Evolutionary conservation across 2,797 vertebrate genomes (phyloP), one percentile per base, ranked within the genome.

Genomic region (Galagoides demidoff): DNA sequence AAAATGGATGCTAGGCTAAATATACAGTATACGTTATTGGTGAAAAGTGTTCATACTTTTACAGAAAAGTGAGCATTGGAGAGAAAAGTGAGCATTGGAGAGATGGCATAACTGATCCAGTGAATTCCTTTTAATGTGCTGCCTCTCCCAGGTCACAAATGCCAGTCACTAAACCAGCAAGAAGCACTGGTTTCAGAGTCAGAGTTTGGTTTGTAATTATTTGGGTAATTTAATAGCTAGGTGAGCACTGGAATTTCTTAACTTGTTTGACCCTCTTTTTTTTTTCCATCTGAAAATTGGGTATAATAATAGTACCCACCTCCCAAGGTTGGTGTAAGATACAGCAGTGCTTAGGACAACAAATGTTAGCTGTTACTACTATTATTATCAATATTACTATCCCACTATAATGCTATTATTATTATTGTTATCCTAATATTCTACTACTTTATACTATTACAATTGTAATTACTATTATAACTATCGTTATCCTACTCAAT

Each of bases 281-380:
- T 49, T 89, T 84, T 93, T 92, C 78, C 55, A 27, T 52, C 61
- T 92, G 43, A 73, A 95, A 78, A 78, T 4, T 93, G 73, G 12
- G 17, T 49, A n/a, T 88, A 49, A 27, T 82, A 85, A 87, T 31
- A 61, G 19, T 37, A 27, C 37, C 43, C 61, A n/a, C 63, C 59
- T 92, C 23, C 45, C 19, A 73, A 27, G 4, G 11, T 59, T 59
- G 49, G 23, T 66, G 1, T 59, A 45, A 95, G 66, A 79, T 25
- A 45, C 17, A 89, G 22, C 39, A 6, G 11, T 64, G 66, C 68
- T 82, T 82, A 94, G 39, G 43, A 70, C 49, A 79, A n/a, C 76
- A 77, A 86, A 85, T 31, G 25, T 82, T 85, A 83, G 64, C 34
- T 55, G 34, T 27, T 49, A 13, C 20, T 59, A 57, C 34, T n/a